Conservation (phyloP, 2,113 vertebrate genomes). For the Pseudorhombus dupliciocellatus region DNA sequence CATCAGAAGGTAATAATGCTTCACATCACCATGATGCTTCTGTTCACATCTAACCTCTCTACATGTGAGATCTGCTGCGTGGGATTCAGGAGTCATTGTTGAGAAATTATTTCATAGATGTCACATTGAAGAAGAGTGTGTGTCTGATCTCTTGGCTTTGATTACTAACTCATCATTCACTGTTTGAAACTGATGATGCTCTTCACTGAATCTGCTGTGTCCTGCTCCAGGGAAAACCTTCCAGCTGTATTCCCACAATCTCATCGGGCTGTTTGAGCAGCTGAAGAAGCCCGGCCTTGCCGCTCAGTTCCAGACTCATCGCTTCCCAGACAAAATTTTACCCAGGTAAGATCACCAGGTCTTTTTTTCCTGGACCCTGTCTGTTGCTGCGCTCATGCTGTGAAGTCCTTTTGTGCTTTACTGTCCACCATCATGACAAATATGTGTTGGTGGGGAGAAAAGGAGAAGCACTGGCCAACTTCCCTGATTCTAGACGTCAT, state of each 20-base stretch:
- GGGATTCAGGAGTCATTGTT: conserved; percentile 1
- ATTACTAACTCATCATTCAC: background rate
- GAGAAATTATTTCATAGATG: background rate
- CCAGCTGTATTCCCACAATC: conserved; percentile 98
- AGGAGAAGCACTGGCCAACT: conserved; percentile 13
- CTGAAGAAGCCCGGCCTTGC: conserved; percentile 95
- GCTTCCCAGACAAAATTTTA: conserved; percentile 95
- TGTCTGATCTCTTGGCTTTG: no score
- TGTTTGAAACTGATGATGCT: background rate
- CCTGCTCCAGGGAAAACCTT: conserved; percentile 90
- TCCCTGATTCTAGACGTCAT: conserved; percentile 44
- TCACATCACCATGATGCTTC: conserved; percentile 61
- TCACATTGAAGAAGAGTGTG: background rate
- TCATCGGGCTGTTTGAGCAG: conserved; percentile 98
- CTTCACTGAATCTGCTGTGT: background rate
- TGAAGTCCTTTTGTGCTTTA: conserved; percentile 21
- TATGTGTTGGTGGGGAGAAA: background rate
- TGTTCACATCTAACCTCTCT: conserved; percentile 67
- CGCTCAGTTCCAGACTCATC: conserved; percentile 95
- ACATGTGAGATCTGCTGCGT: conserved; percentile 17
- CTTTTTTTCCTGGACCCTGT: background rate
- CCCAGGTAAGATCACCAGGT: conserved; percentile 85
- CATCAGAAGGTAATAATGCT: conserved; percentile 93
- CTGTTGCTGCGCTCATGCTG: conserved; percentile 14
- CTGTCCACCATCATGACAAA: conserved; percentile 21